Evolutionary conservation across 2,797 vertebrate genomes (phyloP), one percentile per base, ranked within the genome.

Genomic region (Agapornis canus): DNA sequence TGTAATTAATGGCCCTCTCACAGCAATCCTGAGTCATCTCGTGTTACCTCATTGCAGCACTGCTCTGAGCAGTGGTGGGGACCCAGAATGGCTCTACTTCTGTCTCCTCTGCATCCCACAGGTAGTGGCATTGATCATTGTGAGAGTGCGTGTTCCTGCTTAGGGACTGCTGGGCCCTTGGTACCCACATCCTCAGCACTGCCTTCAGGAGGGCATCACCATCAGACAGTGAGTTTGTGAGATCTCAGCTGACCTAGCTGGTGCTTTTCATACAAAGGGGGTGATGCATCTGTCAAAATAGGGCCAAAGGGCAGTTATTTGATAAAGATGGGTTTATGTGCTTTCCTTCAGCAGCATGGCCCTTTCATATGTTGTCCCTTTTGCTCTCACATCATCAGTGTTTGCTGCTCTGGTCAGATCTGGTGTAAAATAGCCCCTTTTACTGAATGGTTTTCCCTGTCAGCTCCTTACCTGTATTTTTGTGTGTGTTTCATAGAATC

Each of bases 391-490:
- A 45, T n/a, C 40, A 20, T 6, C 19, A 7, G 2, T 18, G 23
- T 42, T 64, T 57, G 49, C 63, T 91, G 43, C 27, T 40, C 37
- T 52, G 66, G 56, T 21, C 51, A n/a, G 39, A 37, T 18, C 39
- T 79, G 31, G 16, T 29, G 26, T 64, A 23, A 35, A 76, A 32
- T 9, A 9, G 4, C 11, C 5, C n/a, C 2, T 22, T 21, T 45
- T 31, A 32, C 63, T 35, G 71, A 85, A 60, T 49, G 78, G 0
- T 71, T 56, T 26, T 60, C 25, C 35, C 42, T 65, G 48, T 27
- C 45, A 56, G 22, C 27, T 69, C 49, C 0, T 0, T 63, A 27
- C 25, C 8, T 6, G 5, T 66, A 2, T 35, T 71, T 71, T 61
- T 20, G 21, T 73, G 47, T 42, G 42, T n/a, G 42, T 27, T 25